phyloP scores from a whole-genome alignment of 2,888 invertebrate species.

The Drosophila formosana region DNA sequence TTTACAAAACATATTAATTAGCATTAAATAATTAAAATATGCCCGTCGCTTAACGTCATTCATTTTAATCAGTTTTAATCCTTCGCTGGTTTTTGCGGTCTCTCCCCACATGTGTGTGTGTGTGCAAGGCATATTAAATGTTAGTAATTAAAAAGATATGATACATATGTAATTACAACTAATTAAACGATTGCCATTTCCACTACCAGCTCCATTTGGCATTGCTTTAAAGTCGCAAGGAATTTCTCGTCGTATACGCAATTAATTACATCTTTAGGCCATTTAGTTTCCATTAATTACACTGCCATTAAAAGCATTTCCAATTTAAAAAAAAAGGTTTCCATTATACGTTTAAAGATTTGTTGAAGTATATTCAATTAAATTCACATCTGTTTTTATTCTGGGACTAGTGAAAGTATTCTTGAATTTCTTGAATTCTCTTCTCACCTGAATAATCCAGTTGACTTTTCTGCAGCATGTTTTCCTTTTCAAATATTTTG shows the following conservation, averaged over 20 bases:
- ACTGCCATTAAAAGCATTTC: too few species aligned
- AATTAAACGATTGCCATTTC: slow-evolving; percentile 41
- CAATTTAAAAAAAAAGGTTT: too few species aligned
- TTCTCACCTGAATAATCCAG: too few species aligned
- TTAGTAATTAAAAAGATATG: slow-evolving; percentile 62
- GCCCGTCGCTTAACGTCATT: slow-evolving; percentile 78
- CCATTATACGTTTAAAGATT: too few species aligned
- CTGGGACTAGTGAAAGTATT: too few species aligned
- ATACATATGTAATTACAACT: slow-evolving; percentile 51
- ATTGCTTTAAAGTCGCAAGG: slow-evolving; percentile 18
- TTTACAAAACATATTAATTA: slow-evolving; percentile 79
- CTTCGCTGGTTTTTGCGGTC: slow-evolving; percentile 59
- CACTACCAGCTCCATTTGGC: background rate
- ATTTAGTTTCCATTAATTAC: background rate
- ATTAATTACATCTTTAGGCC: background rate
- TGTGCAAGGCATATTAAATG: slow-evolving; percentile 58
- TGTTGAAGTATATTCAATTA: too few species aligned
- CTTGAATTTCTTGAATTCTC: too few species aligned
- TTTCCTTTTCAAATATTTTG: background rate
- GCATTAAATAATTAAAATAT: slow-evolving; percentile 81
- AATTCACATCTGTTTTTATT: too few species aligned
- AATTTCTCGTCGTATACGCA: slow-evolving; percentile 12
- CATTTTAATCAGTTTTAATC: slow-evolving; percentile 79
- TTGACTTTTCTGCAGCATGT: background rate
- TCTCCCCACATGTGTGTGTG: slow-evolving; percentile 25